A percentile compares a stretch with the other conserved stretches of the same genome.
These are phyloP conservation scores for Drosophila sturtevanti DNA, from an alignment of 1,140 invertebrate genomes.

Conservation along the genomic window DNA sequence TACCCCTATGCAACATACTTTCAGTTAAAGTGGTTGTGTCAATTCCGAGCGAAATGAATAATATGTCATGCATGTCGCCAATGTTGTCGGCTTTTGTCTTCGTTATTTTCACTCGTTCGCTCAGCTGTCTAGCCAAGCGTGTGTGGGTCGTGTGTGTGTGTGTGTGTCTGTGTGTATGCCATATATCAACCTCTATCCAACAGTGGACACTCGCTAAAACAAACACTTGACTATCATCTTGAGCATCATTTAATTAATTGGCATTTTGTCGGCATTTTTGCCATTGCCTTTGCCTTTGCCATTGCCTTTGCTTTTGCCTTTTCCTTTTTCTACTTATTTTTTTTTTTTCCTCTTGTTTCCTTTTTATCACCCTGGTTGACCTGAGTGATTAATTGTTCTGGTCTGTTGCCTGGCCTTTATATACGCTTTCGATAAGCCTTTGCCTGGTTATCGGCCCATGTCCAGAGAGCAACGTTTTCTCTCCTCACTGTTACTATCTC, in stretches of 20 bases:
- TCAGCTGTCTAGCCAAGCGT: conserved; percentile 7
- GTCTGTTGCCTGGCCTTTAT: conserved; percentile 21
- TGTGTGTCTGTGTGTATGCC: neutral
- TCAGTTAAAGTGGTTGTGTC: conserved; percentile 61
- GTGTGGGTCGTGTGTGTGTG: neutral
- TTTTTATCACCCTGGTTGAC: neutral
- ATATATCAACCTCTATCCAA: conserved; percentile 26
- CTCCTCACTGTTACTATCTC: neutral
- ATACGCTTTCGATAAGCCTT: conserved; percentile 38
- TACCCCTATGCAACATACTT: neutral
- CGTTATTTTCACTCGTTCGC: conserved; percentile 40
- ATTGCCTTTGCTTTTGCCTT: neutral
- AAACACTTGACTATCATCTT: conserved; percentile 10
- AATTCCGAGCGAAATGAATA: conserved; percentile 70
- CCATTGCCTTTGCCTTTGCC: neutral
- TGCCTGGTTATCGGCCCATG: conserved; percentile 34
- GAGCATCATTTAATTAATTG: conserved; percentile 61
- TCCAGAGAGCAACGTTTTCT: conserved; percentile 22
- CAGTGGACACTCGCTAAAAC: conserved; percentile 34
- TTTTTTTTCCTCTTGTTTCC: neutral
- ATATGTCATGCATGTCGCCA: conserved; percentile 60
- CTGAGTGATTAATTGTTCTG: conserved; percentile 52
- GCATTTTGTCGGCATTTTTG: conserved; percentile 53
- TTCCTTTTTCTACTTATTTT: neutral
- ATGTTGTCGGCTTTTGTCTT: conserved; percentile 60